Percentiles rank a stretch among this genome's conserved stretches.
These are phyloP conservation scores for Pristionchus arcanus DNA, from an alignment of 2,888 invertebrate genomes.

Conservation along the genomic window DNA sequence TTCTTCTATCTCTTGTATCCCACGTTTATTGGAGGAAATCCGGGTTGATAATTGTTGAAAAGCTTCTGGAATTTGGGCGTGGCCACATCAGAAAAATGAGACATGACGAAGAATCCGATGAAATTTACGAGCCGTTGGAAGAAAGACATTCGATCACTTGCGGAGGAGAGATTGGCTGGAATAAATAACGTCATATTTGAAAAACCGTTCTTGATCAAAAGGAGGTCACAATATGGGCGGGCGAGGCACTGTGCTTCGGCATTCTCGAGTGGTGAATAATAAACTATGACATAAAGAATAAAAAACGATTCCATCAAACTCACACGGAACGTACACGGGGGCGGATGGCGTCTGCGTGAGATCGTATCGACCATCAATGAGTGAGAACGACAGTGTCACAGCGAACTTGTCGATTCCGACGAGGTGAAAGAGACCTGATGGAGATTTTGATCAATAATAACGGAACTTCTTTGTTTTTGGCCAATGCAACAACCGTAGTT, in stretches of 20 bases:
- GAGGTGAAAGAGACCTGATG: slow-evolving; percentile 47
- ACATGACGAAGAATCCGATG: slow-evolving; percentile 42
- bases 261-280: too few relatives aligned
- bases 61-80: background rate
- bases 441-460: too few relatives aligned
- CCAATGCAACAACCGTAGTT: too few relatives aligned
- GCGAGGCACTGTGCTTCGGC: too few relatives aligned
- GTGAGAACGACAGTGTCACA: slow-evolving; percentile 32
- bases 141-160: slow-evolving; percentile 27
- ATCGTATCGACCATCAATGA: slow-evolving; percentile 28
- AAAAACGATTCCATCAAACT: background rate
- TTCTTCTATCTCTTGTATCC: background rate
- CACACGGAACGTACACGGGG: slow-evolving; percentile 29
- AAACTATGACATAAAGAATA: background rate
- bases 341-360: slow-evolving; percentile 36
- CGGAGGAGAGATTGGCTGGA: slow-evolving; percentile 17
- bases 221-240: too few relatives aligned
- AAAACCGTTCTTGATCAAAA: background rate
- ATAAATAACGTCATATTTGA: too few relatives aligned
- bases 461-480: too few relatives aligned
- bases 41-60: slow-evolving; percentile 44
- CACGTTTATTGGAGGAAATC: slow-evolving; percentile 25
- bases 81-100: background rate
- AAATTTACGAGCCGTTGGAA: slow-evolving; percentile 42
- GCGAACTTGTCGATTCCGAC: slow-evolving; percentile 42